phyloP scores from a whole-genome alignment of 2,888 invertebrate species.

The Lasioglossum vierecki region DNA sequence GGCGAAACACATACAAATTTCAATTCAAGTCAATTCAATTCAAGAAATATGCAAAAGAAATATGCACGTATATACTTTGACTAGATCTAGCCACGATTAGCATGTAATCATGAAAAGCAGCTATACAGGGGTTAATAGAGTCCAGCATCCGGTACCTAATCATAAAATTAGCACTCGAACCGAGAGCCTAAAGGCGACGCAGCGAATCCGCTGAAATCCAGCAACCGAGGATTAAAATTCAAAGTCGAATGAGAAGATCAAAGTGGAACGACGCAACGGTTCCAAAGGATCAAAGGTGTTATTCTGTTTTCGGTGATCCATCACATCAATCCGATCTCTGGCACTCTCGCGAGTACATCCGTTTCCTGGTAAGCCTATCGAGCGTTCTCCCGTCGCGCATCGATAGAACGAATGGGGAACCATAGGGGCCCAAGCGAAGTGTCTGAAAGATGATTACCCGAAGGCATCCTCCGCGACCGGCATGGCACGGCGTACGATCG shows the following conservation, averaged over 20 bases:
- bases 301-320: background rate
- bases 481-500: conserved; percentile 37
- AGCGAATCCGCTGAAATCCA: background rate
- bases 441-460: conserved; percentile 64
- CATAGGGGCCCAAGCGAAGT: conserved; percentile 32
- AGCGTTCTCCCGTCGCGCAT: background rate
- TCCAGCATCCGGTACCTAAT: background rate
- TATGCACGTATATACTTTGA: background rate
- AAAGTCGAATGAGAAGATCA: background rate
- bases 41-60: no score
- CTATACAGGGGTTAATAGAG: background rate
- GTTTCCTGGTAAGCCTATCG: conserved; percentile 21
- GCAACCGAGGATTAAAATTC: background rate
- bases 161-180: background rate
- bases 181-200: background rate
- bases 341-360: background rate
- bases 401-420: conserved; percentile 35
- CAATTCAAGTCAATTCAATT: no score
- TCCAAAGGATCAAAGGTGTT: background rate
- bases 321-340: background rate
- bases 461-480: conserved; percentile 57
- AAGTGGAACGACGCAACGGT: background rate
- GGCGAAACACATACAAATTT: background rate
- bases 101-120: background rate
- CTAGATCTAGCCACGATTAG: background rate